Conservation (phyloP, 2,113 vertebrate species). For the Takifugu bimaculatus region DNA sequence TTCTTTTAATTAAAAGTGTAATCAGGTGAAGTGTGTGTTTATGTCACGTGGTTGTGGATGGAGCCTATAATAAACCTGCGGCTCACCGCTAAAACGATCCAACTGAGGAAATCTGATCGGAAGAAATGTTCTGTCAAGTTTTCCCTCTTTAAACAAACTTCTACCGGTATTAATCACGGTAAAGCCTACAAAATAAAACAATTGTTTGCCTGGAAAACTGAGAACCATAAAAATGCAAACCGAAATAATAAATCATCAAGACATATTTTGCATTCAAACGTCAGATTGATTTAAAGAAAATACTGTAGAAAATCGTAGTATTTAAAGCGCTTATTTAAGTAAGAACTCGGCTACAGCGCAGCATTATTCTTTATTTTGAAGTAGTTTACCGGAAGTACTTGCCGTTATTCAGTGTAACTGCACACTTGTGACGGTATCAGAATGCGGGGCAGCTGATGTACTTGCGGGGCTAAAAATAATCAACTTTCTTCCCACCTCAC, state of each 20-base stretch:
- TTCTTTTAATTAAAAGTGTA: not conserved
- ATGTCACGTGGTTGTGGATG: not conserved
- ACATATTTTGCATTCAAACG: no score
- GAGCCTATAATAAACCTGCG: conserved; percentile 30
- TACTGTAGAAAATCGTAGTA: not conserved
- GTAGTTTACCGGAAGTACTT: not conserved
- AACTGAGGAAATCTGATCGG: conserved; percentile 54
- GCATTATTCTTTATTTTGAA: conserved; percentile 35
- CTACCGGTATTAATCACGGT: accelerated
- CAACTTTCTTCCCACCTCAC: conserved; percentile 52
- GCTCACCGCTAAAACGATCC: conserved; percentile 25
- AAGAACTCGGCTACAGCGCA: no score
- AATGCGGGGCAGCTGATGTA: conserved; percentile 79
- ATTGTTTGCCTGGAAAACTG: not conserved
- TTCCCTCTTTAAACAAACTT: accelerated
- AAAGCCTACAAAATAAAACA: conserved; percentile 36
- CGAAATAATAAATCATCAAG: no score
- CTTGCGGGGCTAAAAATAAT: conserved; percentile 89
- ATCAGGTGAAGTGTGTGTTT: not conserved
- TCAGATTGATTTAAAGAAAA: no score
- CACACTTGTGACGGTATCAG: conserved; percentile 29
- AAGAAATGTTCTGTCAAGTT: conserved; percentile 3
- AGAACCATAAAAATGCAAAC: no score
- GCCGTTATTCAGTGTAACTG: accelerated
- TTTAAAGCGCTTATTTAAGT: not conserved